Conservation (phyloP, 2,888 invertebrate genomes). For the Agonopterix subpropinquella region DNA sequence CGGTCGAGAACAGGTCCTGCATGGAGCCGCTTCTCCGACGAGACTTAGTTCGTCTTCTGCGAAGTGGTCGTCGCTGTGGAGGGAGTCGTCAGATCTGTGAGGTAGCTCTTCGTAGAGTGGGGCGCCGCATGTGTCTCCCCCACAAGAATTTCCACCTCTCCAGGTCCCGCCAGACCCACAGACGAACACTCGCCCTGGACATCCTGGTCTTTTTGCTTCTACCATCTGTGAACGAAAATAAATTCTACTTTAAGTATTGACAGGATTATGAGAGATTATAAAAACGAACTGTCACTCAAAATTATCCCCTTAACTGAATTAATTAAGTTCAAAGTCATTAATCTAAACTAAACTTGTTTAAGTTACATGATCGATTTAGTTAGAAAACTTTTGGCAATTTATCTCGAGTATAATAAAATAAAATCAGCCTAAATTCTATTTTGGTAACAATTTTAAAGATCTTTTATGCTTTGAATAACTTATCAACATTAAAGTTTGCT, state of each 20-base stretch:
- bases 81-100: constrained; percentile 74
- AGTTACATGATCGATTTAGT: no score
- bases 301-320: no score
- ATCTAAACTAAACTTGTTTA: no score
- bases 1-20: constrained; percentile 69
- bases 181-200: constrained; percentile 79
- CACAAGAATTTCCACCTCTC: constrained; percentile 73
- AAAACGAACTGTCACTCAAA: constrained; percentile 4
- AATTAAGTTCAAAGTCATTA: no score
- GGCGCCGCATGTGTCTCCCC: constrained; percentile 72
- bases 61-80: constrained; percentile 88
- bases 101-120: constrained; percentile 89
- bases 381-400: no score
- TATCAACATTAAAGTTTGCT: no score
- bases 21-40: constrained; percentile 65
- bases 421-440: no score
- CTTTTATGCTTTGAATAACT: no score
- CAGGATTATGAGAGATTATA: no score
- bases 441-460: no score
- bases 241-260: no score
- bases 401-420: no score
- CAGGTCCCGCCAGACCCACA: constrained; percentile 74
- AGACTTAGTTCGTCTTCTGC: constrained; percentile 87
- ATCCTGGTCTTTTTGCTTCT: constrained; percentile 80
- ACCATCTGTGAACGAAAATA: constrained; percentile 76